Conservation (phyloP, 2,113 vertebrate species). For the Cavia porcellus region DNA sequence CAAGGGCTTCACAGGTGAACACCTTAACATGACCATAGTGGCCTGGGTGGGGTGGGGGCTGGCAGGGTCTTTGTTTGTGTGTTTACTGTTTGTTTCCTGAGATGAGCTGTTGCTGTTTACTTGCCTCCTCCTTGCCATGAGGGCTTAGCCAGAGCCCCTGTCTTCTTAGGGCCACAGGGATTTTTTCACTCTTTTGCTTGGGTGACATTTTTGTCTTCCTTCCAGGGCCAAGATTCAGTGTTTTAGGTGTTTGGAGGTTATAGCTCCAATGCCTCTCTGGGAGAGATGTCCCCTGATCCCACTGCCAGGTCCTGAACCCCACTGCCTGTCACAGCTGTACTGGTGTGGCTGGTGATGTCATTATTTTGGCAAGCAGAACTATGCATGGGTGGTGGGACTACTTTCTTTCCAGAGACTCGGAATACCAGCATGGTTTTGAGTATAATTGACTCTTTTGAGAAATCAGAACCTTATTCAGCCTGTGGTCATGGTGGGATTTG, state of each 20-base stretch:
- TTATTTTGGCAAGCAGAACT: not conserved
- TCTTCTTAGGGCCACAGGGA: not conserved
- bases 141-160: not conserved
- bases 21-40: not conserved
- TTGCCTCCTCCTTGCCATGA: not conserved
- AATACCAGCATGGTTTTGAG: not conserved
- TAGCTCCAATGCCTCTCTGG: not conserved
- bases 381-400: accelerated
- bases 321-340: not conserved
- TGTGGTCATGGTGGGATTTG: not conserved
- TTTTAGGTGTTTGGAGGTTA: not conserved
- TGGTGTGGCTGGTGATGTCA: accelerated
- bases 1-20: not conserved
- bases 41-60: too few species aligned
- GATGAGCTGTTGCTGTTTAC: not conserved
- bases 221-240: not conserved
- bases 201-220: not conserved
- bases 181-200: too few species aligned
- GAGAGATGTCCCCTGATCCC: accelerated
- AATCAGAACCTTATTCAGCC: not conserved
- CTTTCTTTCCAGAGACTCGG: not conserved
- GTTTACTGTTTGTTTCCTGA: not conserved
- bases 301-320: not conserved
- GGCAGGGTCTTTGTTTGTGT: not conserved
- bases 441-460: not conserved